phyloP scores from a whole-genome alignment of 2,888 invertebrate genomes.

The Troglohyphantes excavatus region DNA sequence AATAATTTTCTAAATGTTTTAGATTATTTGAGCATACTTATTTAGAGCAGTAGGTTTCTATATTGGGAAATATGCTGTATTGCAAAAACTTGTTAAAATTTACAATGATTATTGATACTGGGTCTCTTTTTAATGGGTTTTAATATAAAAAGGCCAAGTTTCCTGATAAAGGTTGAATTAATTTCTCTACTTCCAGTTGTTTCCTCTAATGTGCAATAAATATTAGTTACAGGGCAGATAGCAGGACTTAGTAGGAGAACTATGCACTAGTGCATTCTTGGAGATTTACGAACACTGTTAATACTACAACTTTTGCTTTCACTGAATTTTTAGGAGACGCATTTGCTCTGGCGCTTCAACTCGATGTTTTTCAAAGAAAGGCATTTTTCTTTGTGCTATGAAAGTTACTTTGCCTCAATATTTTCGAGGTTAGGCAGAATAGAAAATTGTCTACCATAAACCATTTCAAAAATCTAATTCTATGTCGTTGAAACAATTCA shows the following conservation, averaged over 20 bases:
- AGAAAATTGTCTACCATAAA: neutral
- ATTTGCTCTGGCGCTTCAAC: slow-evolving; percentile 66
- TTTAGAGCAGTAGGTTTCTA: no score
- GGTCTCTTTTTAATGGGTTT: neutral
- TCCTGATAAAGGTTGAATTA: slow-evolving; percentile 52
- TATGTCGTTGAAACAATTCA: neutral
- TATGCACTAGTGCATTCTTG: slow-evolving; percentile 42
- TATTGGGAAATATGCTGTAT: no score
- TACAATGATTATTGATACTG: neutral
- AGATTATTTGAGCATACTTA: no score
- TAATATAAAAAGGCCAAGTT: slow-evolving; percentile 67
- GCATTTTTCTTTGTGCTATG: slow-evolving; percentile 53
- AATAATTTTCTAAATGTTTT: no score
- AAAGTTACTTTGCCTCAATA: neutral
- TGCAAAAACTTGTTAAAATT: neutral
- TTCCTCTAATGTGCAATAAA: slow-evolving; percentile 62
- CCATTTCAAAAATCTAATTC: neutral
- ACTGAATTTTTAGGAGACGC: slow-evolving; percentile 74
- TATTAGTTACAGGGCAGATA: slow-evolving; percentile 74
- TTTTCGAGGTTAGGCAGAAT: no score
- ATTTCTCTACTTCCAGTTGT: slow-evolving; percentile 68
- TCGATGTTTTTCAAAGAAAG: slow-evolving; percentile 49
- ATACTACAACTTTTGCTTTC: slow-evolving; percentile 59
- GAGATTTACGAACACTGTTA: slow-evolving; percentile 58
- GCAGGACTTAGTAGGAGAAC: slow-evolving; percentile 61